A percentile compares a stretch with the other conserved stretches of the same genome.
phyloP scores from a whole-genome alignment of 2,797 vertebrate genomes.

The Malacoraja senta region DNA sequence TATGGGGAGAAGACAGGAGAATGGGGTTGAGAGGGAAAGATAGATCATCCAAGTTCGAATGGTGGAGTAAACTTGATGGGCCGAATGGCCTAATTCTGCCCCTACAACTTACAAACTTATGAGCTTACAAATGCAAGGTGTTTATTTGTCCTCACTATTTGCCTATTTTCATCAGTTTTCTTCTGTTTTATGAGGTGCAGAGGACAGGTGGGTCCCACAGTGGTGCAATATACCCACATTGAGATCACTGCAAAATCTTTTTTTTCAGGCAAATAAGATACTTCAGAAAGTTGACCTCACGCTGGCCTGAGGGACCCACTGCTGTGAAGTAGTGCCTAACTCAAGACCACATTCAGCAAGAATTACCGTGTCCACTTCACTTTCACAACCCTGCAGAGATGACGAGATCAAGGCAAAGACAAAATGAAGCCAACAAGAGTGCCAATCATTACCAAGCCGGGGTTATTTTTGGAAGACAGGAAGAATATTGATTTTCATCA shows the following conservation, averaged over 20 bases:
- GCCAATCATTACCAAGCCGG: neutral
- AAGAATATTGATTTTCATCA: slow-evolving; percentile 4
- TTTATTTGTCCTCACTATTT: neutral
- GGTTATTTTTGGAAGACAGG: neutral
- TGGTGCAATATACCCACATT: neutral
- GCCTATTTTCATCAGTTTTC: neutral
- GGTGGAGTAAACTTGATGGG: no score
- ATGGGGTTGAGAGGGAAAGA: no score
- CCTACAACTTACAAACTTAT: no score
- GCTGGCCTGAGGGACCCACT: neutral
- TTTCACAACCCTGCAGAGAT: neutral
- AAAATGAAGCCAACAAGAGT: neutral
- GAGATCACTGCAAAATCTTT: neutral
- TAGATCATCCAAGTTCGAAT: no score
- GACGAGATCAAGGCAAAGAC: no score
- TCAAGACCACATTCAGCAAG: neutral
- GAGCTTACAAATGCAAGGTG: neutral
- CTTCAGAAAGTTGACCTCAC: neutral
- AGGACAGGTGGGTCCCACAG: neutral
- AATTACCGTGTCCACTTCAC: neutral
- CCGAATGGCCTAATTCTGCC: no score
- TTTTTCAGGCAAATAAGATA: neutral
- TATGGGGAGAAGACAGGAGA: no score
- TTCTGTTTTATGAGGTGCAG: neutral
- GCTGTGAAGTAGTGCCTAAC: neutral